Evolutionary conservation across 37 sponge, comb jelly and placozoan species (phyloP), one percentile per base, ranked within the genome.

Genomic region (Cladorhizidae sp.): DNA sequence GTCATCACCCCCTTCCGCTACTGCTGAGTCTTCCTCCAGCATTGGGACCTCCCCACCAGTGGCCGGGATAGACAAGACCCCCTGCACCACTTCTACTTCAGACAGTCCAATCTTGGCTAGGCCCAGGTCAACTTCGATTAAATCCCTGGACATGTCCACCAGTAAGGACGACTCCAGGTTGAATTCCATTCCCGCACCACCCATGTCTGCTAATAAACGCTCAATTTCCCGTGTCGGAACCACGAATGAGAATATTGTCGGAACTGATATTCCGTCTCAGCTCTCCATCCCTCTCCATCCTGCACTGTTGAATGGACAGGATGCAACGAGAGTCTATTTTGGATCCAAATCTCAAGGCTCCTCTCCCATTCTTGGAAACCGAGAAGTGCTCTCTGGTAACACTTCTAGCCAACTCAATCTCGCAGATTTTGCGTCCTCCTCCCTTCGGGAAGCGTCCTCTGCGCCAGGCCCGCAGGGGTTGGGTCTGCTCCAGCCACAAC

Each of bases 261-360:
- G n/a, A n/a, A n/a, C n/a, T n/a, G n/a, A n/a, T n/a, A 65, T 31
- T 65, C 67, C 2, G 9, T 17, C 67, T 35, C 36, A 29, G 31
- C 31, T 33, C 32, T 32, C 36, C 35, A 31, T 36, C 35, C 67
- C 35, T 5, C 31, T 65, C 3, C 32, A 65, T 32, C 35, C 67
- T 31, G 17, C 3, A 32, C 18, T 14, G 7, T 65, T 32, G 2
- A 58, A 58, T 58, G 59, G 59, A 21, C 8, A 58, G 59, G 59
- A 58, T 25, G 49, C 9, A 9, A 45, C 49, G 9, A 5, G 9
- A 9, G 9, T 25, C 14, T 17, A 65, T 35, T 65, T 36, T 31
- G 67, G 67, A 31, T 65, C 67, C 67, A 65, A 65, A 33, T 65
- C 67, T 31, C 67, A 32, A 2, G 67, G 35, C 31, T 65, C 67